Evolutionary conservation across 2,797 vertebrate species (phyloP).

Genomic region (Chiroxiphia lanceolata): DNA sequence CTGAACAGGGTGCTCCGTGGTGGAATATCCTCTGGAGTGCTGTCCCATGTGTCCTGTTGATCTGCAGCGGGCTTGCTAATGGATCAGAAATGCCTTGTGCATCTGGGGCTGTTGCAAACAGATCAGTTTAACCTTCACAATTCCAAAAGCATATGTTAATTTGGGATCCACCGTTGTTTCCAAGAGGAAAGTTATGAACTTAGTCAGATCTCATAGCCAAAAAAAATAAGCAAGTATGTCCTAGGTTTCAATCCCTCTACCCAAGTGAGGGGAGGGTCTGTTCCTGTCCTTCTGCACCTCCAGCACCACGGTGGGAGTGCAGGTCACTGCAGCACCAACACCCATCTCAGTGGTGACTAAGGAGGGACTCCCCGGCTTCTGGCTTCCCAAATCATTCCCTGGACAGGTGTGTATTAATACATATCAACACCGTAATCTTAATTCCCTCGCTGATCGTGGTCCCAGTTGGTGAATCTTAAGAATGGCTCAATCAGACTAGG

Average conservation of each 20-base stretch:
- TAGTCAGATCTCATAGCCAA: not conserved
- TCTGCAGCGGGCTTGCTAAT: not conserved
- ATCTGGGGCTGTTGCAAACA: constrained; percentile 6
- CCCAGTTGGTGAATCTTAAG: constrained; percentile 45
- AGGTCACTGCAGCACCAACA: not conserved
- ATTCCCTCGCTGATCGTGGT: constrained; percentile 12
- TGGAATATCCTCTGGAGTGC: not conserved
- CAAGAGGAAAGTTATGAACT: not conserved
- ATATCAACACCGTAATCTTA: constrained; percentile 21
- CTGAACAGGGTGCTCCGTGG: rapidly evolving
- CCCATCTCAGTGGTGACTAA: not conserved
- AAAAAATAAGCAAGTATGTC: not conserved
- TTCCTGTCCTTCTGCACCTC: not conserved
- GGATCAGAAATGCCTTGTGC: not conserved
- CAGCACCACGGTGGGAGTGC: not conserved
- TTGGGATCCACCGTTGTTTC: not conserved
- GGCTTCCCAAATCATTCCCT: constrained; percentile 20
- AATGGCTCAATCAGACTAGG: constrained; percentile 70
- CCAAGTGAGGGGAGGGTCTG: not conserved
- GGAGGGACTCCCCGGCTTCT: not conserved
- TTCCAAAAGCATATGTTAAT: constrained; percentile 36
- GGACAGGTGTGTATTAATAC: not conserved
- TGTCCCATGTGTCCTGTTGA: not conserved
- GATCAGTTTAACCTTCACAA: not conserved
- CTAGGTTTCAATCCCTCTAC: not conserved